Base-by-base conservation (phyloP, 2,888 invertebrate genomes). In the Metalampra italica region DNA sequence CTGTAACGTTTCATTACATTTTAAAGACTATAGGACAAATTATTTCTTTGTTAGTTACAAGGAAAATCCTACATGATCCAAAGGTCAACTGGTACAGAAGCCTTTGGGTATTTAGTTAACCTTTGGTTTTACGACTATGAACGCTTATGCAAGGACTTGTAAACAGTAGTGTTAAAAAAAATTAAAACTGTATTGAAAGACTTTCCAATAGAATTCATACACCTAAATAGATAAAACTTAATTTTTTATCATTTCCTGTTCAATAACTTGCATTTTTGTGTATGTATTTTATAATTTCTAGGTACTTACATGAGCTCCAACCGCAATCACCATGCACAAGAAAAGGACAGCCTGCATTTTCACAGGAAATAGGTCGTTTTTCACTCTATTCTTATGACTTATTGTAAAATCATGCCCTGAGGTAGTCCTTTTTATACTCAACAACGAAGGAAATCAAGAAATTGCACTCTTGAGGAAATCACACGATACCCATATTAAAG, bases 281-380 rank as follows among this genome's bases (percentile, higher is more conserved):
- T 32, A 32, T n/a, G n/a, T n/a, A n/a, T n/a, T n/a, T n/a, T n/a
- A n/a, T n/a, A n/a, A n/a, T n/a, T n/a, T n/a, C 32, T 2, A 32
- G 7, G 7, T 53, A 70, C 71, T 69, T 47, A 74, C 73, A 51
- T 62, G 56, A 42, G 69, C 70, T 15, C 68, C 71, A 0, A 75
- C 77, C 13, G 71, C 74, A 29, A 82, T 67, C 40, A 71, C 63
- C n/a, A 71, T 51, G 50, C 62, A 67, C 43, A 64, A 44, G 47
- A 68, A 54, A 38, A 72, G 12, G 47, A 61, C 49, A 13, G 48
- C 46, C 53, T 60, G 63, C 71, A 73, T 71, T 47, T 56, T 62
- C 15, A 29, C 30, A 15, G 7, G 2, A 36, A 36, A 36, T 2
- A 37, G 12, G 45, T 43, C 3, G 8, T 39, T 11, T 15, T 15